Percentiles rank a stretch among this genome's conserved stretches.
Evolutionary conservation across 2,888 invertebrate species (phyloP).

Genomic region (Scaptomyza parva): DNA sequence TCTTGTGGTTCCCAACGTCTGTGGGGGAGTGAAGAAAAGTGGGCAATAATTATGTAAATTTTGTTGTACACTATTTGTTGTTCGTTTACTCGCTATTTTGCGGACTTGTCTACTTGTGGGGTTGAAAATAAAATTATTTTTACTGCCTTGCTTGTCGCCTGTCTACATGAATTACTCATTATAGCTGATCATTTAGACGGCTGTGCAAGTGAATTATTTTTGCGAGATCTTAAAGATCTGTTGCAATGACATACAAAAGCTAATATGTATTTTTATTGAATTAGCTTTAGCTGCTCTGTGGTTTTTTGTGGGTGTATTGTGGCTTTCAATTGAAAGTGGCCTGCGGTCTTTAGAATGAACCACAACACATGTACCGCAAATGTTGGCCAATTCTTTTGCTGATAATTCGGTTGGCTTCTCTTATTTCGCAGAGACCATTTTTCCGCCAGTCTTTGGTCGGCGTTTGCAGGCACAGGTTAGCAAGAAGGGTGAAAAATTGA

Average conservation of each 20-base stretch:
- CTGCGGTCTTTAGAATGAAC: conserved; percentile 16
- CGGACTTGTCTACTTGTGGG: conserved; percentile 62
- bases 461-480: conserved; percentile 91
- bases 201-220: conserved; percentile 73
- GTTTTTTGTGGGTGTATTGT: conserved; percentile 20
- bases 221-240: conserved; percentile 45
- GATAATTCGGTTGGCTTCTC: conserved; percentile 18
- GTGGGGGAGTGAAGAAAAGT: conserved; percentile 35
- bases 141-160: conserved; percentile 76
- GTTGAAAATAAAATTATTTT: conserved; percentile 55
- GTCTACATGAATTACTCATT: conserved; percentile 74
- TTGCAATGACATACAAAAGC: conserved; percentile 74
- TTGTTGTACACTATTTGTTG: conserved; percentile 52
- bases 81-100: conserved; percentile 61
- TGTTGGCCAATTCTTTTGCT: conserved; percentile 13
- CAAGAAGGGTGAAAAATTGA: conserved; percentile 89
- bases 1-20: conserved; percentile 14
- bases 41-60: conserved; percentile 75
- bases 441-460: conserved; percentile 92
- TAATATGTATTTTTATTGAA: conserved; percentile 40
- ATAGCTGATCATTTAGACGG: conserved; percentile 64
- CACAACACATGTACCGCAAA: conserved; percentile 35
- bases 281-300: conserved; percentile 20
- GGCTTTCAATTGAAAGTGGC: conserved; percentile 50
- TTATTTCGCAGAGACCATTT: conserved; percentile 88